Evolutionary conservation across 2,797 vertebrate species (phyloP).

Genomic region (Myripristis jacobus): DNA sequence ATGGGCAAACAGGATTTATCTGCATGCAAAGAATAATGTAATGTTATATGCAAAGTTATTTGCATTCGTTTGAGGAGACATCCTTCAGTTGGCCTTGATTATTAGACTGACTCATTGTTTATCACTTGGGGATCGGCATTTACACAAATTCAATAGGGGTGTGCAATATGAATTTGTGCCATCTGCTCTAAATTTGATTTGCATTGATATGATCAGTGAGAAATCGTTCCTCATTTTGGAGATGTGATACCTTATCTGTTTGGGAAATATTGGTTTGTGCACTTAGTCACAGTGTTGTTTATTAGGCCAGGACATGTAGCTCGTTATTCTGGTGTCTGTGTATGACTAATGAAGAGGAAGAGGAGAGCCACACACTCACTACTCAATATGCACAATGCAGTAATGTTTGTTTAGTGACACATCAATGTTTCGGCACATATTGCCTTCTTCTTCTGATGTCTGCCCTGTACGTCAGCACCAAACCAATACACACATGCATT

Average conservation of each 20-base stretch:
- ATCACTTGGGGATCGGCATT: conserved; percentile 37
- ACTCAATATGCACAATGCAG: no score
- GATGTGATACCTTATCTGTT: not conserved
- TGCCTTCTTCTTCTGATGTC: no score
- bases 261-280: not conserved
- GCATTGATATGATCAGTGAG: conserved; percentile 24
- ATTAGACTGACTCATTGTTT: conserved; percentile 43
- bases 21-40: conserved; percentile 19
- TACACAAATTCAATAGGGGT: conserved; percentile 33
- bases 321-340: not conserved
- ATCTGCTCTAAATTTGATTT: conserved; percentile 9
- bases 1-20: conserved; percentile 37
- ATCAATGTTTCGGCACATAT: no score
- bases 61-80: conserved; percentile 45
- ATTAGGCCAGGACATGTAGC: not conserved
- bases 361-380: no score
- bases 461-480: no score
- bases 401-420: no score
- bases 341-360: not conserved
- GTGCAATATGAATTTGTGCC: conserved; percentile 23
- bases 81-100: conserved; percentile 35
- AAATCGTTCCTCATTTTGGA: not conserved
- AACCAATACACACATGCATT: no score
- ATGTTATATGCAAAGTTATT: conserved; percentile 33
- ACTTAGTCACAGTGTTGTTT: no score